phyloP scores from a whole-genome alignment of 2,113 vertebrate species.

The Bos javanicus region DNA sequence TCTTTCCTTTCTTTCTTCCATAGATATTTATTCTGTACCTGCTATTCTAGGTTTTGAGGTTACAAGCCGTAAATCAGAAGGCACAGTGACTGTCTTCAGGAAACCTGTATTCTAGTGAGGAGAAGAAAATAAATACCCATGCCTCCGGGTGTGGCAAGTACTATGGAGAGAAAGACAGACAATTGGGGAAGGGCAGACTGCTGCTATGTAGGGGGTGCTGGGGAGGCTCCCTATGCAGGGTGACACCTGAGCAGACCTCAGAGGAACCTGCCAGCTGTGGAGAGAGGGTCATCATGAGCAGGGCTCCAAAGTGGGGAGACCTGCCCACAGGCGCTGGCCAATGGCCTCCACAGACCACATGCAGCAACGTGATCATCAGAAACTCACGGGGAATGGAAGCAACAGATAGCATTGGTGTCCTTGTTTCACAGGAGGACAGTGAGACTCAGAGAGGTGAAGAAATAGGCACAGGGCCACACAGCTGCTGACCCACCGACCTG shows the following conservation, averaged over 20 bases:
- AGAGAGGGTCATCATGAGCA: not conserved
- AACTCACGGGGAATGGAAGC: not conserved
- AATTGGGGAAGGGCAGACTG: too few relatives aligned
- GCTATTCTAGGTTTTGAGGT: not conserved
- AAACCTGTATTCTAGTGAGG: not conserved
- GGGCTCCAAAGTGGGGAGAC: fast-evolving
- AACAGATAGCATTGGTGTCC: not conserved
- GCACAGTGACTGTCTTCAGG: not conserved
- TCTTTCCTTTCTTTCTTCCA: not conserved
- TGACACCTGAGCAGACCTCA: not conserved
- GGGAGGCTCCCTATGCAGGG: not conserved
- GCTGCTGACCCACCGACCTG: not conserved
- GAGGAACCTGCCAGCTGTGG: not conserved
- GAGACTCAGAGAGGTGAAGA: not conserved
- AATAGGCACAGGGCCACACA: not conserved
- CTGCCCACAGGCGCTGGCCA: not conserved
- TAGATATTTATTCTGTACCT: not conserved
- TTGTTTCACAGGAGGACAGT: not conserved
- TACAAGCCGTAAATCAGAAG: not conserved
- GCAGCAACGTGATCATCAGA: fast-evolving
- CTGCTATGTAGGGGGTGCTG: not conserved
- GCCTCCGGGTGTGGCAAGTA: not conserved
- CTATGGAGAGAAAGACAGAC: not conserved
- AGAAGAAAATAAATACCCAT: not conserved
- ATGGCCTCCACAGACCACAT: fast-evolving